Base-by-base conservation (phyloP, 2,797 vertebrate species). In the Heliangelus exortis region DNA sequence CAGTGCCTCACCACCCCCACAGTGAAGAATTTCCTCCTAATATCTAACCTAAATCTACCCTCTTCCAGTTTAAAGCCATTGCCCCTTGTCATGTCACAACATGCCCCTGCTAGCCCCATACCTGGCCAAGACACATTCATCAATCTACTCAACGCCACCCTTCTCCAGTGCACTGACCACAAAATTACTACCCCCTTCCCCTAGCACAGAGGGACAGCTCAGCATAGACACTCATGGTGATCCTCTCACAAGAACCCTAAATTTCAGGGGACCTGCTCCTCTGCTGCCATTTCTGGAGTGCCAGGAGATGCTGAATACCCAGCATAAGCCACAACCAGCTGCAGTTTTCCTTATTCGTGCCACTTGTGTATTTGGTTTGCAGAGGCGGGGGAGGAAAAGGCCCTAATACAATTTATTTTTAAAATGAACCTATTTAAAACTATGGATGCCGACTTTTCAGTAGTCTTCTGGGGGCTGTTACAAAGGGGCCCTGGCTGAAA, bases 401-500 rank as follows among this genome's bases (percentile, higher is more conserved):
- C 68, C 71, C 80, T 96, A 95, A 96, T 93, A 90, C 90, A 73
- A 92, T 94, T 96, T 95, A 92, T 92, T 92, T 94, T 93, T 90
- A 74, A 96, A 96, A 96, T 89, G 80, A 94, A 92, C 92, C 93
- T 87, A 84, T 96, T 96, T 96, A 91, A 95, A 94, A 71, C 89
- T 74, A 84, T 90, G 80, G 95, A 95, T 89, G 83, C 63, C 3
- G 80, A 96, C 87, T 90, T 95, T 95, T 96, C 95, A 97, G 95
- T 91, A 90, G 95, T 89, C 96, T 94, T 93, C 90, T 92, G 95
- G 95, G 96, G 91, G 92, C 87, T 90, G 77, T 96, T 95, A 96
- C 43, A 54, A 89, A 94, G 95, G 74, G 95, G 95, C 90, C 95
- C 93, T 87, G 77, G 85, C 23, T 95, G 92, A 97, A 97, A 95